Base-by-base conservation (phyloP, 2,888 invertebrate genomes). In the Rhorus exstirpatorius region DNA sequence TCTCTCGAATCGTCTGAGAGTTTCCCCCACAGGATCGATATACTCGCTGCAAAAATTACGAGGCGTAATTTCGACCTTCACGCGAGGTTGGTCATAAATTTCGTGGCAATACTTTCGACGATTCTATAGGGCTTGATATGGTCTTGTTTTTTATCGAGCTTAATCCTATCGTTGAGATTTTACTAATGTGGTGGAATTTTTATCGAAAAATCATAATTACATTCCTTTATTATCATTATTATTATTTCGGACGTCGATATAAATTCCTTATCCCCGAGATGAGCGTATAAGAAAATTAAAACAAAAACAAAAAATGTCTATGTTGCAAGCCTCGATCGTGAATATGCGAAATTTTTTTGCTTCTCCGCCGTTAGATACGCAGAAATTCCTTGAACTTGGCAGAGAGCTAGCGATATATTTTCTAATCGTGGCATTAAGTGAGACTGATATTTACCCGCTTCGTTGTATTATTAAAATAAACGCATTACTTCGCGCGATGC, bases 11-110 rank as follows among this genome's bases (percentile, higher is more conserved):
- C n/a, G 10, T 19, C 12, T 6, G 61, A 12, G 31, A 41, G 7
- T 51, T 63, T 81, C n/a, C n/a, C 76, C 63, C 75, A 76, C 70
- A 71, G 46, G 35, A 75, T 80, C 68, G 68, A 80, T n/a, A n/a
- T n/a, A 46, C 41, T 12, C 44, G 49, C 53, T 63, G n/a, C n/a
- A n/a, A 17, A 53, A 76, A 72, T 10, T n/a, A 8, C 72, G 38
- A 44, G 24, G 35, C 19, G 49, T 78, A 75, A 70, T 70, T 74
- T 55, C 53, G 55, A 72, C 17, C 26, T 49, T 24, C 35, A 35
- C 21, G 41, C 60, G 31, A 31, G 3, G 31, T 31, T 31, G 31
- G 31, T 6, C 14, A 19, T 38, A 49, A 55, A 65, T 26, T 72
- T 58, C 21, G 14, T 14, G 26, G 2, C 31, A 3, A 49, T 65